A percentile compares a stretch with the other conserved stretches of the same genome.
Conservation (phyloP, 1,140 invertebrate species). For the Melanaphis sacchari region DNA sequence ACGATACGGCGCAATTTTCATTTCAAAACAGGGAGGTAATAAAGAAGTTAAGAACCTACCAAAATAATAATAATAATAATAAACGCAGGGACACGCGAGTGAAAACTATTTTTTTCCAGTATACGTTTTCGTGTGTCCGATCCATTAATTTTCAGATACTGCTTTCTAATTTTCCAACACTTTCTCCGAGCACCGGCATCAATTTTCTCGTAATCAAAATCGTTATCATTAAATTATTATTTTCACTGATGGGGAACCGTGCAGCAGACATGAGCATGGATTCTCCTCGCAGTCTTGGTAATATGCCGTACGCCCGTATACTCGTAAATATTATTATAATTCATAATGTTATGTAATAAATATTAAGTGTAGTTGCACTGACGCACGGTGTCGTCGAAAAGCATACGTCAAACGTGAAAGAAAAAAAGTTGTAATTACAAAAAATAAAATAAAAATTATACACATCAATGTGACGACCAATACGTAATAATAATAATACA, state of each 20-base stretch:
- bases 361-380: not conserved
- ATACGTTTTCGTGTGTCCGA: not conserved
- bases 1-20: not conserved
- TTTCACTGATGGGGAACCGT: no score
- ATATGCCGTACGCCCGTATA: not conserved
- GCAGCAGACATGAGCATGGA: not conserved
- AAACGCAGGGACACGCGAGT: not conserved
- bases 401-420: not conserved
- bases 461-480: not conserved
- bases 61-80: not conserved
- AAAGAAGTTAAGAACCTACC: not conserved
- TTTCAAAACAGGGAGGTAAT: not conserved
- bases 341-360: not conserved
- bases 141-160: not conserved
- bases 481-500: not conserved
- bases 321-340: not conserved
- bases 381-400: not conserved
- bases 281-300: not conserved
- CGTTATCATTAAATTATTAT: not conserved
- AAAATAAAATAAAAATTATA: not conserved
- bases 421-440: not conserved
- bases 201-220: not conserved
- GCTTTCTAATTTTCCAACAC: not conserved
- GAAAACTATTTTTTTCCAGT: not conserved
- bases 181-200: not conserved